Evolutionary conservation across 1,140 invertebrate species (phyloP).

Genomic region (Adoxophyes honmai): DNA sequence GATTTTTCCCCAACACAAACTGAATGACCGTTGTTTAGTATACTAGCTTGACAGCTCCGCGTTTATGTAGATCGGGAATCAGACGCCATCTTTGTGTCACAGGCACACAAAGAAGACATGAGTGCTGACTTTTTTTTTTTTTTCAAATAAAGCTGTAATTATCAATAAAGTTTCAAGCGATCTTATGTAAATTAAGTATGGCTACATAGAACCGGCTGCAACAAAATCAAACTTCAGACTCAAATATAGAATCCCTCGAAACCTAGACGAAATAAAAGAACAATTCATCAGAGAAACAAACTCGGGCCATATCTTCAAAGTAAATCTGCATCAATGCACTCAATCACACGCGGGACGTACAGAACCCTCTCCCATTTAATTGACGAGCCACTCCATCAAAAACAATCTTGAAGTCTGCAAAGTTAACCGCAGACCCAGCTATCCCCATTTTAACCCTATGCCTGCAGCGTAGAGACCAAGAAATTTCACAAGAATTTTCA

Average conservation of each 20-base stretch:
- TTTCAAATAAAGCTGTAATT: too few species aligned
- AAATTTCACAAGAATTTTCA: constrained; percentile 19
- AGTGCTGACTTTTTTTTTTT: too few species aligned
- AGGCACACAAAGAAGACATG: too few species aligned
- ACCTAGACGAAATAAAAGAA: constrained; percentile 11
- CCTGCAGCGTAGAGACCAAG: constrained; percentile 22
- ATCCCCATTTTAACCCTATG: constrained; percentile 28
- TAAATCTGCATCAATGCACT: constrained; percentile 67
- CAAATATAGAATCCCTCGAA: not conserved
- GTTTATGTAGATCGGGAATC: not conserved
- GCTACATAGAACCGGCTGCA: not conserved
- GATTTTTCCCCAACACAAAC: constrained; percentile 49
- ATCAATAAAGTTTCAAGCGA: too few species aligned
- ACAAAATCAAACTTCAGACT: not conserved
- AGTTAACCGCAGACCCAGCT: constrained; percentile 16
- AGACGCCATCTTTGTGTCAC: too few species aligned
- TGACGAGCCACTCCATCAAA: constrained; percentile 70
- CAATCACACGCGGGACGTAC: constrained; percentile 60
- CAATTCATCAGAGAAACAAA: constrained; percentile 14
- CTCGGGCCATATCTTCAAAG: constrained; percentile 40
- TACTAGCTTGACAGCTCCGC: not conserved
- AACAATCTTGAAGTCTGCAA: constrained; percentile 51
- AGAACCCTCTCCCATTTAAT: constrained; percentile 65
- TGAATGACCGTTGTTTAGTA: constrained; percentile 9
- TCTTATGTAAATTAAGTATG: too few species aligned